Evolutionary conservation across 2,797 vertebrate genomes (phyloP).

Genomic region (Oryzias dopingdopingensis): DNA sequence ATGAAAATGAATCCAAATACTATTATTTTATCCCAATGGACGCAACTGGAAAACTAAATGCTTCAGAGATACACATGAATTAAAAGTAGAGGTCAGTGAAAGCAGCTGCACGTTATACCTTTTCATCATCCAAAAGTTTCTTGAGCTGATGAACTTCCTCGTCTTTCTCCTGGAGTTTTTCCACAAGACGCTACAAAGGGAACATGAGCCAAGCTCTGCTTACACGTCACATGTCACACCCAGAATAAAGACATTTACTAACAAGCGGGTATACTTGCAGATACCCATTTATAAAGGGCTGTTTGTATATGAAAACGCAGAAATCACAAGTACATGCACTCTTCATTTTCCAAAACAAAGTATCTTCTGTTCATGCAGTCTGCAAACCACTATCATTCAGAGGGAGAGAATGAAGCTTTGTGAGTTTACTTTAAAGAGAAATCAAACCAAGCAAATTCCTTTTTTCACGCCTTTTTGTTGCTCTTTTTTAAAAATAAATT

Average conservation of each 20-base stretch:
- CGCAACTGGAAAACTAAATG: too few relatives aligned
- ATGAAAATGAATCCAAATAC: not conserved
- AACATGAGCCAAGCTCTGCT: not conserved
- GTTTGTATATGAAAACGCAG: too few relatives aligned
- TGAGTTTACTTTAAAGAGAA: too few relatives aligned
- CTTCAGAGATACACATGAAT: not conserved
- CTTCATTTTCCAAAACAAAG: too few relatives aligned
- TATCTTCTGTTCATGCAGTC: too few relatives aligned
- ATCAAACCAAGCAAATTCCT: too few relatives aligned
- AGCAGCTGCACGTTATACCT: constrained; percentile 71
- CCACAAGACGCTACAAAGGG: constrained; percentile 79
- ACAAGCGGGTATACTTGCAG: not conserved
- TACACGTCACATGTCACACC: not conserved
- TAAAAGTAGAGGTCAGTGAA: not conserved
- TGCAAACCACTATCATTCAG: too few relatives aligned
- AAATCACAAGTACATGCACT: too few relatives aligned
- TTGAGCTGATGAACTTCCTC: constrained; percentile 79
- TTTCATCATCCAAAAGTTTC: constrained; percentile 81
- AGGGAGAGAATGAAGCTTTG: too few relatives aligned
- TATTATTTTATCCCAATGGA: too few relatives aligned
- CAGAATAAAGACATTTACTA: not conserved
- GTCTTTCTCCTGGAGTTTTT: constrained; percentile 85
- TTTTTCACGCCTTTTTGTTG: too few relatives aligned
- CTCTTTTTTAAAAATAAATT: too few relatives aligned
- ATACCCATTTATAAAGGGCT: not conserved